phyloP scores from a whole-genome alignment of 2,797 vertebrate species.

The Malurus splendens region DNA sequence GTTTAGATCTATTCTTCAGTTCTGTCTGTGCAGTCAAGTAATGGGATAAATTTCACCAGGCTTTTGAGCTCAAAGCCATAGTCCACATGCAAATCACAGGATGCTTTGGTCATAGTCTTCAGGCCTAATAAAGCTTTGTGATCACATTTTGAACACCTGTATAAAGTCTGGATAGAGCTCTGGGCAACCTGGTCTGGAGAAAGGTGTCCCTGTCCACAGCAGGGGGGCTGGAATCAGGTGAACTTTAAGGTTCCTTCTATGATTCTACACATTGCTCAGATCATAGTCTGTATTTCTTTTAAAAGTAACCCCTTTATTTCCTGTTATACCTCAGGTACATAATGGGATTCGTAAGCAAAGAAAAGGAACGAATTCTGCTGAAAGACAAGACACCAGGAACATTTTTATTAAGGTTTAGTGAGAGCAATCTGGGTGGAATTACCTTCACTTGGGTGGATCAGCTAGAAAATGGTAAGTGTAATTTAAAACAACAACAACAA shows the following conservation, averaged over 20 bases:
- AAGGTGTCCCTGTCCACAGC: not conserved
- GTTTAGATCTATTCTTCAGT: not conserved
- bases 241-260: not conserved
- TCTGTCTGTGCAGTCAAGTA: not conserved
- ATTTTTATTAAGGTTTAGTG: constrained; percentile 92
- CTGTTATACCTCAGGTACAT: constrained; percentile 75
- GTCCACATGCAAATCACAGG: not conserved
- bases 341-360: constrained; percentile 98
- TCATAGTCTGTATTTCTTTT: not conserved
- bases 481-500: not conserved
- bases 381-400: constrained; percentile 90
- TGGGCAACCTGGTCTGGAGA: not conserved
- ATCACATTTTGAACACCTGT: not conserved
- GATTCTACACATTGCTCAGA: not conserved
- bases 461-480: constrained; percentile 80
- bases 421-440: constrained; percentile 95
- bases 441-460: constrained; percentile 97
- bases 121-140: not conserved
- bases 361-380: constrained; percentile 86
- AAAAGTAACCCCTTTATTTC: not conserved
- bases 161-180: not conserved
- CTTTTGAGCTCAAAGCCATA: not conserved
- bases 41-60: not conserved
- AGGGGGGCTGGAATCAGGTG: not conserved
- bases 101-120: not conserved